Evolutionary conservation across 2,113 vertebrate species (phyloP).

Genomic region (Menura novaehollandiae): DNA sequence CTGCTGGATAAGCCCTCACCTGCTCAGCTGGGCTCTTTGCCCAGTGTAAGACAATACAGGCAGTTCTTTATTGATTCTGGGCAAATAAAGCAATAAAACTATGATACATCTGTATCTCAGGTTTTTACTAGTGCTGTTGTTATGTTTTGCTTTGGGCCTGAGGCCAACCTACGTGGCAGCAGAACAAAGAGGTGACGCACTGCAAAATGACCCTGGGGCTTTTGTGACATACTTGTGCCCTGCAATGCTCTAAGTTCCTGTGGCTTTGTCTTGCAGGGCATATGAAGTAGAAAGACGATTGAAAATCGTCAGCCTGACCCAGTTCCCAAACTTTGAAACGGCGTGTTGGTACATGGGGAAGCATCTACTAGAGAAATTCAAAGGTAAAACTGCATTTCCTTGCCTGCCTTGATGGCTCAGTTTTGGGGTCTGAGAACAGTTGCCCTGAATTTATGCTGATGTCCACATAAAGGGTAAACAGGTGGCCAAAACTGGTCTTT

Average conservation of each 20-base stretch:
- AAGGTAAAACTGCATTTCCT: slow-evolving; percentile 76
- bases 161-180: background rate
- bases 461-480: background rate
- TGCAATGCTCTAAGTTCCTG: background rate
- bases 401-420: background rate
- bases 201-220: background rate
- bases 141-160: background rate
- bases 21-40: background rate
- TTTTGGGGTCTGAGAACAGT: background rate
- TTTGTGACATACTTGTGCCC: background rate
- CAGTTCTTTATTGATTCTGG: background rate
- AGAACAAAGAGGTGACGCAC: background rate
- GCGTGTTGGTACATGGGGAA: slow-evolving; percentile 97
- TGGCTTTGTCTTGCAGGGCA: slow-evolving; percentile 81
- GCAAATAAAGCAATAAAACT: background rate
- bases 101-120: background rate
- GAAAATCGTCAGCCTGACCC: slow-evolving; percentile 91
- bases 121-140: background rate
- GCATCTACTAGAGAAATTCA: slow-evolving; percentile 92
- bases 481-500: background rate
- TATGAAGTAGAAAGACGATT: slow-evolving; percentile 95
- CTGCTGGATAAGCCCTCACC: background rate
- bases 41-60: background rate
- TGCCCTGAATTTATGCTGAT: background rate
- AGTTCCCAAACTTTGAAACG: slow-evolving; percentile 95